phyloP scores from a whole-genome alignment of 53 echinoderm and acorn worm species.

The Hippasteria phrygiana region DNA sequence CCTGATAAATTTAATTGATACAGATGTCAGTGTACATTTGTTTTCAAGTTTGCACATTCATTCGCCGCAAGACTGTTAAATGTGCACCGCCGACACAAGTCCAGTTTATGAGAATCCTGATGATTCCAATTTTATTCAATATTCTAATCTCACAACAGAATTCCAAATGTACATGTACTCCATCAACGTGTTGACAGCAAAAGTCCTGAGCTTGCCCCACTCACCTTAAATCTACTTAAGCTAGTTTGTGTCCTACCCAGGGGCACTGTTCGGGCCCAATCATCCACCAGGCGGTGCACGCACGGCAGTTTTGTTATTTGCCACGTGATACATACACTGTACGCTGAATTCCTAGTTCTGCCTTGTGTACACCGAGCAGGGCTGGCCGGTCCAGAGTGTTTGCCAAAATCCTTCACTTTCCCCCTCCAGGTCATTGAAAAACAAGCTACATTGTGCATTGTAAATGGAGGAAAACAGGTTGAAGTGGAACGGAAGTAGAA shows the following conservation, averaged over 20 bases:
- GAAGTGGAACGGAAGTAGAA: not conserved
- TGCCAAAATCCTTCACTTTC: not conserved
- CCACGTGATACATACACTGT: not conserved
- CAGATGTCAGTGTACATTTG: not conserved
- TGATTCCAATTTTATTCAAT: not conserved
- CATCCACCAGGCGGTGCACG: not conserved
- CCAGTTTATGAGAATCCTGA: not conserved
- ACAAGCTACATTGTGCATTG: not conserved
- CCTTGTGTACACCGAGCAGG: not conserved
- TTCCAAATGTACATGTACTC: not conserved
- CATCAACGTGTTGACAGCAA: constrained; percentile 17
- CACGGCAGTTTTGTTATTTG: constrained; percentile 9
- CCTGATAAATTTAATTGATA: not conserved
- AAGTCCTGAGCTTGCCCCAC: not conserved
- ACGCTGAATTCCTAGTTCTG: not conserved
- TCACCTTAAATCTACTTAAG: not conserved
- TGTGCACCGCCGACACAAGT: not conserved
- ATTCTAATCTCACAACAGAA: not conserved
- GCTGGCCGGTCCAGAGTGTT: not conserved
- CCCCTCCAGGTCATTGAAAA: not conserved
- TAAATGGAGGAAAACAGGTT: constrained; percentile 10
- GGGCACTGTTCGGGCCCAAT: not conserved
- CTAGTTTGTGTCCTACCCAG: constrained; percentile 2
- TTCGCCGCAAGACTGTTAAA: not conserved
- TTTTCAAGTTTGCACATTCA: not conserved